Evolutionary conservation across 2,797 vertebrate species (phyloP).

Genomic region (Neopelma chrysocephalum): DNA sequence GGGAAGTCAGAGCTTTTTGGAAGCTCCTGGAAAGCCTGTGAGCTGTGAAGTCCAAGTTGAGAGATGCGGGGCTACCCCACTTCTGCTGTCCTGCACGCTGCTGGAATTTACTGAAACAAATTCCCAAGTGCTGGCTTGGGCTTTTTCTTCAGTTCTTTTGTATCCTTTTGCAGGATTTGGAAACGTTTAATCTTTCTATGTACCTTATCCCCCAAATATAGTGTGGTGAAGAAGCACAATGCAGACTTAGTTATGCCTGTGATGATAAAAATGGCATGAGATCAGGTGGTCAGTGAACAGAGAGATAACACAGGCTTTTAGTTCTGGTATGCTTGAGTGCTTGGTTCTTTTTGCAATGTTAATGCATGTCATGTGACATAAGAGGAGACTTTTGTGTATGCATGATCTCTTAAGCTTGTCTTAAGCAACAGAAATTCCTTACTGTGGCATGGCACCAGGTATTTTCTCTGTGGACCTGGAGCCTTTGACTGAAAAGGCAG

Average conservation of each 20-base stretch:
- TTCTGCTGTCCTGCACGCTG: fast-evolving
- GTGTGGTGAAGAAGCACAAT: not conserved
- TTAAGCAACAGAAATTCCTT: not conserved
- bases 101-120: not conserved
- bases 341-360: not conserved
- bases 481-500: not conserved
- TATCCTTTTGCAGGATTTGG: not conserved
- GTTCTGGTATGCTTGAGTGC: not conserved
- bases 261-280: not conserved
- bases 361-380: fast-evolving
- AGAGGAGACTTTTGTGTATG: not conserved
- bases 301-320: not conserved
- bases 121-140: not conserved
- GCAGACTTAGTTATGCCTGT: not conserved
- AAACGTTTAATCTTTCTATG: not conserved
- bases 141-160: not conserved
- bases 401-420: not conserved
- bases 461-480: not conserved
- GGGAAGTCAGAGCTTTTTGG: not conserved
- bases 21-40: not conserved
- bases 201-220: not conserved
- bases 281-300: not conserved
- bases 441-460: not conserved
- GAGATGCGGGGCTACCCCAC: fast-evolving
- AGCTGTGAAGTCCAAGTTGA: not conserved